Evolutionary conservation across 2,888 invertebrate species (phyloP), one percentile per base, ranked within the genome.

Genomic region (Drosophila fungiperda): DNA sequence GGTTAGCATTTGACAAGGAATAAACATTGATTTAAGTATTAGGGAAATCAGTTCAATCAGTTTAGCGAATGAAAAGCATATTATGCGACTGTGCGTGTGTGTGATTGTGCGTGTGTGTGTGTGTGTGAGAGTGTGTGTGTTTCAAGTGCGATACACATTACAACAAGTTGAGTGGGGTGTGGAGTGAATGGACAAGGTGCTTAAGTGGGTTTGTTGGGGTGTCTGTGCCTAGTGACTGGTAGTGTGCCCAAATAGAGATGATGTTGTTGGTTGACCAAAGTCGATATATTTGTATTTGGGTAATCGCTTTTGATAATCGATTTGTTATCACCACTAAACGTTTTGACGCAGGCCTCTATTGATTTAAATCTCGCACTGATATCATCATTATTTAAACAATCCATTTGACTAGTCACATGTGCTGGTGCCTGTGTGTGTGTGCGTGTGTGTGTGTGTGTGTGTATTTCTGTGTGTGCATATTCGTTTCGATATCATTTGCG

Each of bases 401-500:
- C 29, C 40, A 42, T 7, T 12, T 17, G 15, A 12, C 8, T 11
- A n/a, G n/a, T n/a, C 11, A 26, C 36, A 29, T 50, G 42, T 32
- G 9, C 9, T n/a, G n/a, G n/a, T 20, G 60, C 20, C 17, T 54
- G 53, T 54, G 17, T 15, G 17, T 12, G n/a, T 42, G 33, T 40
- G 50, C 42, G 38, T 36, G 49, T 48, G 40, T 35, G 53, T 33
- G 32, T 26, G 7, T 38, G 29, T 38, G 45, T 58, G 29, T 12
- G 38, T 50, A 38, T 32, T 57, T 26, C 33, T 20, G 17, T 33
- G 12, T 48, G 48, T 61, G 55, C 69, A 61, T 40, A 50, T 64
- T 38, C 50, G 58, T 23, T 57, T 64, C 59, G 65, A 55, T 74
- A 87, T 87, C 86, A 80, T 87, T 87, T 87, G 81, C 81, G 72